Evolutionary conservation across 2,797 vertebrate genomes (phyloP).

Genomic region (Scleropages formosus): DNA sequence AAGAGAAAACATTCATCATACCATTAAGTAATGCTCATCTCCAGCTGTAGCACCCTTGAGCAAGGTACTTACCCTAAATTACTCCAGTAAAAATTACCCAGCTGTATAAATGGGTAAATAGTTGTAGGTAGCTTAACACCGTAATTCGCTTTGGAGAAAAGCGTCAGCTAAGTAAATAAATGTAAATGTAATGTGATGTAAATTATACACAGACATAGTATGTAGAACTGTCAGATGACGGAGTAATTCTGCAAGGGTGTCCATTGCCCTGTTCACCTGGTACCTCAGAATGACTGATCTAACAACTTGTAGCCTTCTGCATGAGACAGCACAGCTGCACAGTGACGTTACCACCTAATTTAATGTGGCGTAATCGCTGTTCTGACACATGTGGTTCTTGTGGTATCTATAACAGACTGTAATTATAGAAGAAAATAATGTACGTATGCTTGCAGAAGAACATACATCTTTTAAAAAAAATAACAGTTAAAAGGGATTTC

Average conservation of each 20-base stretch:
- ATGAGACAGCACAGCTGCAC: conserved; percentile 39
- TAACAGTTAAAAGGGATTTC: conserved; percentile 51
- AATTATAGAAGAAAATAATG: conserved; percentile 59
- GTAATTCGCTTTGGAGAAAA: too few relatives aligned
- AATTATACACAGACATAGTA: background rate
- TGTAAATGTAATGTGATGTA: too few relatives aligned
- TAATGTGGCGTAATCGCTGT: conserved; percentile 32
- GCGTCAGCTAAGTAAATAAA: too few relatives aligned
- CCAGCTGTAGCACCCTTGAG: too few relatives aligned
- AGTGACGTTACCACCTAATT: conserved; percentile 35
- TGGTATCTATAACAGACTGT: conserved; percentile 56
- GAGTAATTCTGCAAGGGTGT: background rate
- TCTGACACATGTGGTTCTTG: conserved; percentile 47
- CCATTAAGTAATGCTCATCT: background rate
- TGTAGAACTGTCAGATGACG: background rate
- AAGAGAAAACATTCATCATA: background rate
- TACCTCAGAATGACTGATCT: conserved; percentile 36
- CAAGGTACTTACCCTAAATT: too few relatives aligned
- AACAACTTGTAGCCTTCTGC: conserved; percentile 42
- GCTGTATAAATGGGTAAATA: too few relatives aligned
- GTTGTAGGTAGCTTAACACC: too few relatives aligned
- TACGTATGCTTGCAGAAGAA: conserved; percentile 45
- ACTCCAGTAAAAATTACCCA: too few relatives aligned
- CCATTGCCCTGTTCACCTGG: background rate
- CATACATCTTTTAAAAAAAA: conserved; percentile 38